These are phyloP conservation scores for Sylvia borin DNA, from an alignment of 2,797 vertebrate species.

Conservation along the genomic window DNA sequence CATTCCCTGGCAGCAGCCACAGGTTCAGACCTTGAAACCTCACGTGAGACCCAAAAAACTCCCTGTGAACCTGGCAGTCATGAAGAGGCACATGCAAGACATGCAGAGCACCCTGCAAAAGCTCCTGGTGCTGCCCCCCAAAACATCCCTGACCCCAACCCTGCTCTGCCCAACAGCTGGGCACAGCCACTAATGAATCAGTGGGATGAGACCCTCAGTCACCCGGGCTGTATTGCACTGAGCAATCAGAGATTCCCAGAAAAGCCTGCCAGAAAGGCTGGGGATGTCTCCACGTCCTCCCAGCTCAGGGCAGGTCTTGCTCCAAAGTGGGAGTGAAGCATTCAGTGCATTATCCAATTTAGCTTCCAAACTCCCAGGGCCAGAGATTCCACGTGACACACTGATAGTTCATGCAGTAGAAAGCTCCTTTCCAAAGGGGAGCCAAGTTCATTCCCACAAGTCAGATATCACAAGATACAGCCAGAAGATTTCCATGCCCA, in stretches of 20 bases:
- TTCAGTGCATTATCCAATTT: background rate
- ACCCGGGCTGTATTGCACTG: background rate
- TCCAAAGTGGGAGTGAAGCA: background rate
- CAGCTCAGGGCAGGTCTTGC: fast-evolving
- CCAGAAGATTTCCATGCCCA: background rate
- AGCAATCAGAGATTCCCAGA: background rate
- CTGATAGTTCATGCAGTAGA: fast-evolving
- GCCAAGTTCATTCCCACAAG: background rate
- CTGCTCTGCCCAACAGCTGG: background rate
- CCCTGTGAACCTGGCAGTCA: background rate
- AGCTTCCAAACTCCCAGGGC: background rate
- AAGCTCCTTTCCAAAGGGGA: background rate
- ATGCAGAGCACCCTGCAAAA: background rate
- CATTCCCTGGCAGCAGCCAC: background rate
- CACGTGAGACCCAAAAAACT: background rate
- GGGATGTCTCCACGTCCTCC: background rate
- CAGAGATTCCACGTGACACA: fast-evolving
- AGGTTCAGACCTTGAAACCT: background rate
- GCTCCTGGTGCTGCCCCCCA: background rate
- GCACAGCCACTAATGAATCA: background rate
- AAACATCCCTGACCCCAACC: background rate
- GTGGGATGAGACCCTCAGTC: background rate
- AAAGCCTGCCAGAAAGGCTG: background rate
- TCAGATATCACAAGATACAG: fast-evolving
- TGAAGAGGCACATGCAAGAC: background rate